Percentiles rank a stretch among this genome's conserved stretches.
phyloP scores from a whole-genome alignment of 2,888 invertebrate species.

The Actias luna region DNA sequence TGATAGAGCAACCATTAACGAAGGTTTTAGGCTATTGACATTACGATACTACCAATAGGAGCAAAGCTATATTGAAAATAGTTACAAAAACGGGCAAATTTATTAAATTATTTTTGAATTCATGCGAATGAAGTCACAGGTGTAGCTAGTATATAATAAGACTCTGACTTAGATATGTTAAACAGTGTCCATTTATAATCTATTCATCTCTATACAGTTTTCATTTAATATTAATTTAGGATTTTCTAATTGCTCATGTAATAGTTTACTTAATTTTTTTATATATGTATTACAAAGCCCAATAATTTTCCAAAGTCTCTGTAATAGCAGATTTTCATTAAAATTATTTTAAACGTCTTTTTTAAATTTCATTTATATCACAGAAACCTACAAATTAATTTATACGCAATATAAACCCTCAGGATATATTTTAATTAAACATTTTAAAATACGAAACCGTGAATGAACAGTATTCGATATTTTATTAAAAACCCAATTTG shows the following conservation, averaged over 20 bases:
- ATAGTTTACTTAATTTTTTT: too few relatives aligned
- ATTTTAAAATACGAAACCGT: background rate
- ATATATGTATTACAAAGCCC: background rate
- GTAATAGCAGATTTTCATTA: background rate
- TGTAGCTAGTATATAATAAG: too few relatives aligned
- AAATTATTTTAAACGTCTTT: background rate
- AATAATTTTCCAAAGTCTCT: background rate
- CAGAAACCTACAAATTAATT: background rate
- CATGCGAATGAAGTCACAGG: too few relatives aligned
- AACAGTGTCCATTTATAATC: too few relatives aligned
- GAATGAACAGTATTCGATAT: background rate
- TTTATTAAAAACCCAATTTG: conserved; percentile 3
- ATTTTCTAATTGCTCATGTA: background rate
- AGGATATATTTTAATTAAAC: background rate
- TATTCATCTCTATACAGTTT: too few relatives aligned
- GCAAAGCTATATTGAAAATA: too few relatives aligned
- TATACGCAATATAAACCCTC: background rate
- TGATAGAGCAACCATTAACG: too few relatives aligned
- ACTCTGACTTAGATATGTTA: too few relatives aligned
- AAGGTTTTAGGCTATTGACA: too few relatives aligned
- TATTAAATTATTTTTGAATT: too few relatives aligned
- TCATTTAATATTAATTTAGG: background rate
- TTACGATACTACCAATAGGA: too few relatives aligned
- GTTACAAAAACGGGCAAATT: too few relatives aligned
- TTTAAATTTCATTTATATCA: background rate